Evolutionary conservation across 2,888 invertebrate genomes (phyloP).

Genomic region (Tinea semifulvella): DNA sequence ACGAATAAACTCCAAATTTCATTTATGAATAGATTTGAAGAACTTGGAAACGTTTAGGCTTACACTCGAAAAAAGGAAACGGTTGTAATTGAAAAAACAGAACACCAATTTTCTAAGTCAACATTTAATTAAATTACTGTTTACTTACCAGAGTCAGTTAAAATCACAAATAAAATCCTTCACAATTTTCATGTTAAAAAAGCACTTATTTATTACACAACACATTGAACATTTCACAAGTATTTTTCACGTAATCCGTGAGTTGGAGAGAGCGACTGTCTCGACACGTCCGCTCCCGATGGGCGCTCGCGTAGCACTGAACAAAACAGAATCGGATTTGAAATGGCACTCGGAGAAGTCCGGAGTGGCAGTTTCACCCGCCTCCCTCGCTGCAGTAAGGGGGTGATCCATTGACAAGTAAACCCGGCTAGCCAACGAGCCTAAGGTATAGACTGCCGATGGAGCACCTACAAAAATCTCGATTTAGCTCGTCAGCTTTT

Average conservation of each 20-base stretch:
- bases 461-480: no score
- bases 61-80: not conserved
- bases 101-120: slow-evolving; percentile 3
- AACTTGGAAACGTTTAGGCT: slow-evolving; percentile 1
- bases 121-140: not conserved
- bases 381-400: not conserved
- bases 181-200: not conserved
- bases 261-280: not conserved
- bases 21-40: slow-evolving; percentile 7
- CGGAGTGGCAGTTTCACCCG: slow-evolving; percentile 4
- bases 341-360: slow-evolving; percentile 2
- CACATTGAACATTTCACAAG: not conserved
- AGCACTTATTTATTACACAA: slow-evolving; percentile 1
- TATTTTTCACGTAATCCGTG: not conserved
- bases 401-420: no score
- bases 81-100: slow-evolving; percentile 1
- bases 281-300: not conserved
- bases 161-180: not conserved
- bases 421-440: no score
- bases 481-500: no score
- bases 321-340: not conserved
- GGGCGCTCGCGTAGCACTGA: not conserved
- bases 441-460: no score
- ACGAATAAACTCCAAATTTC: slow-evolving; percentile 1
- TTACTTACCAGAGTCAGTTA: not conserved